Percentiles rank a stretch among this genome's conserved stretches.
Conservation (phyloP, 64 coral and sea anemone species). For the Stichodactyla mertensii region DNA sequence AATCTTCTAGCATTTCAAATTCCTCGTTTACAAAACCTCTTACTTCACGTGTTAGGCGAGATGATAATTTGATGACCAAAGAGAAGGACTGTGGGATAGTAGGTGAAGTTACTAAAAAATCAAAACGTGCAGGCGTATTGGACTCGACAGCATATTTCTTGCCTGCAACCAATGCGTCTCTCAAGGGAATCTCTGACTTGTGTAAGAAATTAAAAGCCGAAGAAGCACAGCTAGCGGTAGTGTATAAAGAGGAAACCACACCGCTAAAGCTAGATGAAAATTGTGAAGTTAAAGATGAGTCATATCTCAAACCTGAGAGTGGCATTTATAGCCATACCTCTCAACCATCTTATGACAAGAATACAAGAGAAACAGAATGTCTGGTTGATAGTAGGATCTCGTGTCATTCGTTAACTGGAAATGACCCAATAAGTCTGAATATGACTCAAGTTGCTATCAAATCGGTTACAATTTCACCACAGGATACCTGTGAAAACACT, state of each 20-base stretch:
- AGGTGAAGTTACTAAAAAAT: background rate
- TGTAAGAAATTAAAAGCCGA: slow-evolving; percentile 10
- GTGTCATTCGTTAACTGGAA: background rate
- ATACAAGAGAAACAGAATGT: background rate
- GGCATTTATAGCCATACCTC: background rate
- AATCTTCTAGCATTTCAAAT: too few relatives aligned
- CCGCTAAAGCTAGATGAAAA: background rate
- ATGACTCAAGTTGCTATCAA: background rate
- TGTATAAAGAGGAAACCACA: background rate
- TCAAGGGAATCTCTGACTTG: slow-evolving; percentile 4
- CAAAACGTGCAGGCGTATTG: background rate
- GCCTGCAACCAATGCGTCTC: background rate
- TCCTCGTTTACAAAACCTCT: too few relatives aligned
- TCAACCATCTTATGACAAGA: background rate
- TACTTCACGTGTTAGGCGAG: too few relatives aligned
- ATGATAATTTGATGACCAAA: background rate
- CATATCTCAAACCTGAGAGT: background rate
- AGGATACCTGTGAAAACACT: background rate
- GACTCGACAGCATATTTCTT: too few relatives aligned
- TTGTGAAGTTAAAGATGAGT: background rate
- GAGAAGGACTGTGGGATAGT: background rate
- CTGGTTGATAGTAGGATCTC: background rate
- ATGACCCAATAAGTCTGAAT: background rate
- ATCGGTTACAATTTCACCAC: background rate
- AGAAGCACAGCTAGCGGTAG: background rate